phyloP scores from a whole-genome alignment of 2,888 invertebrate species.

The Chloromyia formosa region DNA sequence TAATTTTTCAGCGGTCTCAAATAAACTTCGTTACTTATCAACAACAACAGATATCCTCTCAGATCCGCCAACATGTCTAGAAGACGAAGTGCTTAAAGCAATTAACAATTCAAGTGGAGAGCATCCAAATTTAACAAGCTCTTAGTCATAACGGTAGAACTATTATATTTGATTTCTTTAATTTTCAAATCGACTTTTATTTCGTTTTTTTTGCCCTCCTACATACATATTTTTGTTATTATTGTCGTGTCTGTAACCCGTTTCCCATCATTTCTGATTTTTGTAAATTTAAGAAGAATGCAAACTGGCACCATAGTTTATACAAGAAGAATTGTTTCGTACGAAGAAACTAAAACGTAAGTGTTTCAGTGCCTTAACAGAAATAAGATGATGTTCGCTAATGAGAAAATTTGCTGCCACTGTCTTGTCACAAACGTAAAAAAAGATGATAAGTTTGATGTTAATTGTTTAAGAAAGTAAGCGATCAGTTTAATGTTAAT shows the following conservation, averaged over 20 bases:
- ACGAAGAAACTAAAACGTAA: conserved; percentile 12
- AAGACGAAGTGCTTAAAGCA: conserved; percentile 88
- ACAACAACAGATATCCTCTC: conserved; percentile 93
- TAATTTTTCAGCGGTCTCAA: conserved; percentile 80
- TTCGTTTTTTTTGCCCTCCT: background rate
- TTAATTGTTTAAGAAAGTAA: conserved; percentile 29
- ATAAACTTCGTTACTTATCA: conserved; percentile 88
- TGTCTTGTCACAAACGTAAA: conserved; percentile 40
- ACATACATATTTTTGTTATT: background rate
- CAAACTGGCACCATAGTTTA: background rate
- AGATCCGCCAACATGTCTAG: conserved; percentile 82
- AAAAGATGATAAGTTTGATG: conserved; percentile 11
- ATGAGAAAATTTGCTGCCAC: conserved; percentile 38
- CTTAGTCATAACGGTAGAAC: conserved; percentile 44
- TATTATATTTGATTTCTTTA: background rate
- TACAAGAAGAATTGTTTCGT: background rate
- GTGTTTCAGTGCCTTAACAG: conserved; percentile 34
- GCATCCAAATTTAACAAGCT: conserved; percentile 59
- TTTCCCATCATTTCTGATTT: conserved; percentile 1
- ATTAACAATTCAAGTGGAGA: conserved; percentile 65
- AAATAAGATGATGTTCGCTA: conserved; percentile 7
- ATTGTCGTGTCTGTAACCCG: background rate
- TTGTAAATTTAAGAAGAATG: background rate
- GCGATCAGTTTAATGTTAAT: conserved; percentile 8
- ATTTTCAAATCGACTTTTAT: background rate